Base-by-base conservation (phyloP, 2,888 invertebrate species). In the Brachyptera putata region DNA sequence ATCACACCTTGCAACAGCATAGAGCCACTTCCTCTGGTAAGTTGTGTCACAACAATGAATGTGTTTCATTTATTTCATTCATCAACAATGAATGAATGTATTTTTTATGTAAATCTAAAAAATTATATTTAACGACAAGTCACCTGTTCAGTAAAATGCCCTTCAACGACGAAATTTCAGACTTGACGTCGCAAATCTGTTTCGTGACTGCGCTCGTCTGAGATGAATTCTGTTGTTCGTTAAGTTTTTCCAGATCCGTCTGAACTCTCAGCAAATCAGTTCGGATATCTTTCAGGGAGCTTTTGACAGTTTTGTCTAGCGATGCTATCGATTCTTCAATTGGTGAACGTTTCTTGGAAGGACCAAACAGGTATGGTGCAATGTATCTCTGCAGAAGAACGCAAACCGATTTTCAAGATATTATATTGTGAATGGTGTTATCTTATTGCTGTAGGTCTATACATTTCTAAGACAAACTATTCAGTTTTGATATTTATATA, bases 151-250 rank as follows among this genome's bases (percentile, higher is more conserved):
- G 75, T 48, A 89, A 72, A 57, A 89, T 80, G 58, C 87, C 87
- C 73, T 89, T 89, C 21, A 89, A 84, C 13, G 86, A 84, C 0
- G 84, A 79, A 37, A 89, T 75, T 68, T 89, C 89, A 56, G 81
- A 78, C 70, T 87, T 86, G 61, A 89, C 77, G 58, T 80, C 82
- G 65, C 80, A 80, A 9, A 88, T 75, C 68, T 87, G 84, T n/a
- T 82, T 78, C 59, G 80, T 74, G 48, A 83, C 71, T 13, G 71
- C 69, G n/a, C 78, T 76, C 36, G 70, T 73, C 57, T 73, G 73
- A 18, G 68, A 18, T 2, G 16, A 1, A 2, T 25, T 14, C 14
- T 36, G 50, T 37, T 61, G 50, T 39, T 60, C 56, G 43, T 36
- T 66, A 18, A 75, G 34, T 25, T 70, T 72, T 60, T 84, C 82